A percentile compares a stretch with the other conserved stretches of the same genome.
phyloP scores from a whole-genome alignment of 2,888 invertebrate species.

The Tachina lurida region DNA sequence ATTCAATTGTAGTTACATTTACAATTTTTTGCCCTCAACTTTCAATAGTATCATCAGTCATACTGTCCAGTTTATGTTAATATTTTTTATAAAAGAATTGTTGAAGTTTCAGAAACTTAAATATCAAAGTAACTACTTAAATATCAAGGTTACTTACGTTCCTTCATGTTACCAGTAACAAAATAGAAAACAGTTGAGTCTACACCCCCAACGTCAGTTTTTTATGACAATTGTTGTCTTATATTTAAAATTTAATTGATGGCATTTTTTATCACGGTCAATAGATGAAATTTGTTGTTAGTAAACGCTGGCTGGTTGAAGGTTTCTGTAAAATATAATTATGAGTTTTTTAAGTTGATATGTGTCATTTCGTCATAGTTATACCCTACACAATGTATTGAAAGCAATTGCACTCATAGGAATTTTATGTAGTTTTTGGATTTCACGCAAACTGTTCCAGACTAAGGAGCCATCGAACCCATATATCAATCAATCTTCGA shows the following conservation, averaged over 20 bases:
- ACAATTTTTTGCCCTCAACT: conserved; percentile 14
- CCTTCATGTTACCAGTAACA: neutral
- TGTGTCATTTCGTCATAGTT: neutral
- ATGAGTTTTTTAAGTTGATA: no score
- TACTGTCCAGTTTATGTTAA: conserved; percentile 36
- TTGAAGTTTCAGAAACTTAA: conserved; percentile 19
- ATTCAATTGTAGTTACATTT: conserved; percentile 2
- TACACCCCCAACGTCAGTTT: conserved; percentile 26
- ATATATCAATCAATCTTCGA: no score
- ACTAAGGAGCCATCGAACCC: no score
- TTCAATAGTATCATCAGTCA: conserved; percentile 33
- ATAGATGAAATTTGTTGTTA: neutral
- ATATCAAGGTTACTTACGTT: no score
- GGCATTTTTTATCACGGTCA: conserved; percentile 2
- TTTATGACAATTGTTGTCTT: neutral
- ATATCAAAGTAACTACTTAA: neutral
- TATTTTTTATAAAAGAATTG: conserved; percentile 8
- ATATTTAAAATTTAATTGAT: conserved; percentile 45
- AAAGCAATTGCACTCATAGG: no score
- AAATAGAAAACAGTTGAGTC: neutral
- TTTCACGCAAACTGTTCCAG: no score
- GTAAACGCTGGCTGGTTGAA: neutral
- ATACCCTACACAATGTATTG: no score
- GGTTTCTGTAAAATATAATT: no score
- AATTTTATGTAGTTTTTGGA: no score